Percentiles rank a stretch among this genome's conserved stretches.
Conservation (phyloP, 1,140 invertebrate species). For the Drosophila bocki region DNA sequence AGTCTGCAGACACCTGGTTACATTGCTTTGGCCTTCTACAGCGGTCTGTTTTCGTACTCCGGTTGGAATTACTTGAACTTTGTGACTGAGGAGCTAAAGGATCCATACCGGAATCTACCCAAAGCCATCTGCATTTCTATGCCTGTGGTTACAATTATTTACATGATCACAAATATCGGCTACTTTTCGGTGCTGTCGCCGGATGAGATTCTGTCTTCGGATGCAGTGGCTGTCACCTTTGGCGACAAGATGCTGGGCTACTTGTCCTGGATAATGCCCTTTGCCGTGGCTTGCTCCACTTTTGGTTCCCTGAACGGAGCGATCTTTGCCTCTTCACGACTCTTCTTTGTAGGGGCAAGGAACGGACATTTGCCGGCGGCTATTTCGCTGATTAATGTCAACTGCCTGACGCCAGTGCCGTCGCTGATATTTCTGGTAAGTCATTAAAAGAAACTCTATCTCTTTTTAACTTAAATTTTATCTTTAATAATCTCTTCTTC, state of each 20-base stretch:
- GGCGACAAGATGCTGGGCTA: slow-evolving; percentile 92
- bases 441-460: slow-evolving; percentile 17
- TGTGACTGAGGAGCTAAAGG: slow-evolving; percentile 97
- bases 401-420: slow-evolving; percentile 94
- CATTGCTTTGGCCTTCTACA: slow-evolving; percentile 96
- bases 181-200: slow-evolving; percentile 95
- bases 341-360: slow-evolving; percentile 96
- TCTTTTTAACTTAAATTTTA: neutral
- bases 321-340: slow-evolving; percentile 93
- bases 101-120: slow-evolving; percentile 95
- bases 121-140: slow-evolving; percentile 96
- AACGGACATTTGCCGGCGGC: slow-evolving; percentile 95
- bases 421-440: slow-evolving; percentile 96
- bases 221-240: slow-evolving; percentile 97
- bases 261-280: slow-evolving; percentile 94
- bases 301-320: slow-evolving; percentile 95
- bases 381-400: slow-evolving; percentile 94
- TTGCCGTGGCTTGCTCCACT: slow-evolving; percentile 94
- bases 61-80: slow-evolving; percentile 98
- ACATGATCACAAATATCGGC: slow-evolving; percentile 95
- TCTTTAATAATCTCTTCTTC: slow-evolving; percentile 80
- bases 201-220: slow-evolving; percentile 91
- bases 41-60: slow-evolving; percentile 98
- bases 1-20: slow-evolving; percentile 91
- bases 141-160: slow-evolving; percentile 95